Percentiles rank a stretch among this genome's conserved stretches.
Evolutionary conservation across 2,113 vertebrate species (phyloP).

Genomic region (Aleadryas rufinucha): DNA sequence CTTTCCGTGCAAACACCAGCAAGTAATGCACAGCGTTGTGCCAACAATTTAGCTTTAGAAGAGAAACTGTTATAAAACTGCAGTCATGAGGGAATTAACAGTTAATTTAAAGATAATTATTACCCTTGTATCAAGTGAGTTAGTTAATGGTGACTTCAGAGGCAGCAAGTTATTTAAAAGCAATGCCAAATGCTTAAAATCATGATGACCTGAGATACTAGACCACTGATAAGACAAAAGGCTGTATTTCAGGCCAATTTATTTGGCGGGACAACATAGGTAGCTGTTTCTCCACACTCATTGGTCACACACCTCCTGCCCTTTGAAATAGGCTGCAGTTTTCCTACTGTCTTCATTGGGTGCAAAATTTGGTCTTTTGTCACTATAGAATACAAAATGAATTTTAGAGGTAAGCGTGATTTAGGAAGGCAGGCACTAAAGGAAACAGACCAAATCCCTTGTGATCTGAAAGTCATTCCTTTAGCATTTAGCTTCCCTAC

Average conservation of each 20-base stretch:
- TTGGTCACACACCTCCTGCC: background rate
- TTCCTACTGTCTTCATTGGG: background rate
- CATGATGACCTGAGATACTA: background rate
- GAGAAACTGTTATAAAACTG: background rate
- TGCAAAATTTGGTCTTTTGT: background rate
- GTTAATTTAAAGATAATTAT: slow-evolving; percentile 25
- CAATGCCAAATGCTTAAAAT: background rate
- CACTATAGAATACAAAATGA: background rate
- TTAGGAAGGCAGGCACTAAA: background rate
- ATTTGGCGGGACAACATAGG: background rate
- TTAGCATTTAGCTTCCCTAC: background rate
- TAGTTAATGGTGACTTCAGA: slow-evolving; percentile 30
- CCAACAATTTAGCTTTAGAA: slow-evolving; percentile 7
- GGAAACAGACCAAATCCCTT: background rate
- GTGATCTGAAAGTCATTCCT: background rate
- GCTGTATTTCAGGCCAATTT: background rate
- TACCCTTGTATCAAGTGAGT: background rate
- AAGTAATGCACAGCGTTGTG: background rate
- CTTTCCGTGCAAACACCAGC: background rate
- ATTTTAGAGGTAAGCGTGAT: background rate
- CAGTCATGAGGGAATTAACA: slow-evolving; percentile 4
- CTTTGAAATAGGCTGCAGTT: background rate
- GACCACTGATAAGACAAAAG: background rate
- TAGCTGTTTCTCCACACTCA: background rate
- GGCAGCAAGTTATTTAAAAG: background rate